Conservation (phyloP, 2,888 invertebrate genomes). For the Lacanobia oleracea region DNA sequence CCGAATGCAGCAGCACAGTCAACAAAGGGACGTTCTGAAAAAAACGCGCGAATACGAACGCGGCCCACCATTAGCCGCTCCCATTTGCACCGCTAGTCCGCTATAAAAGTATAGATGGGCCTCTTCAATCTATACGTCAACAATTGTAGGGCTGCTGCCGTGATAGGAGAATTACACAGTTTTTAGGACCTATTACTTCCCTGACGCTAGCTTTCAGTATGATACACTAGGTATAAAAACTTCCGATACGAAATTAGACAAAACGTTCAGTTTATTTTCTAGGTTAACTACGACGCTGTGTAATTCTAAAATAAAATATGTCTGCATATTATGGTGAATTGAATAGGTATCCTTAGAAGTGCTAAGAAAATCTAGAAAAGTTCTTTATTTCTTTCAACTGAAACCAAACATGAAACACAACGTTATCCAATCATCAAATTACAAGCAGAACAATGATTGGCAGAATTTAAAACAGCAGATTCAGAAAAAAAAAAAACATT, state of each 20-base stretch:
- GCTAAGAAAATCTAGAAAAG: background rate
- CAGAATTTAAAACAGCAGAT: background rate
- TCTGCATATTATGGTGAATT: background rate
- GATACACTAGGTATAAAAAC: background rate
- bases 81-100: conserved; percentile 86
- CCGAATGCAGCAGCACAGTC: conserved; percentile 85
- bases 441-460: background rate
- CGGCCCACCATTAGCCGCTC: conserved; percentile 87
- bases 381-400: background rate
- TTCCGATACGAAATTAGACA: too few relatives aligned
- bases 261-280: background rate
- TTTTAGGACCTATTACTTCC: background rate
- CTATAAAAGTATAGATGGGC: conserved; percentile 78
- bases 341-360: background rate
- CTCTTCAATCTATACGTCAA: conserved; percentile 88
- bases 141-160: conserved; percentile 80
- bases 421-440: background rate
- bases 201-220: background rate
- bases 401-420: background rate
- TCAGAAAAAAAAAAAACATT: background rate
- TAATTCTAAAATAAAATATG: background rate
- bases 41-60: conserved; percentile 88
- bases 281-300: background rate
- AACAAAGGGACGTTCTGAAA: conserved; percentile 89
- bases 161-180: conserved; percentile 16